Conservation (phyloP, 2,888 invertebrate genomes). For the Andrena praecox region DNA sequence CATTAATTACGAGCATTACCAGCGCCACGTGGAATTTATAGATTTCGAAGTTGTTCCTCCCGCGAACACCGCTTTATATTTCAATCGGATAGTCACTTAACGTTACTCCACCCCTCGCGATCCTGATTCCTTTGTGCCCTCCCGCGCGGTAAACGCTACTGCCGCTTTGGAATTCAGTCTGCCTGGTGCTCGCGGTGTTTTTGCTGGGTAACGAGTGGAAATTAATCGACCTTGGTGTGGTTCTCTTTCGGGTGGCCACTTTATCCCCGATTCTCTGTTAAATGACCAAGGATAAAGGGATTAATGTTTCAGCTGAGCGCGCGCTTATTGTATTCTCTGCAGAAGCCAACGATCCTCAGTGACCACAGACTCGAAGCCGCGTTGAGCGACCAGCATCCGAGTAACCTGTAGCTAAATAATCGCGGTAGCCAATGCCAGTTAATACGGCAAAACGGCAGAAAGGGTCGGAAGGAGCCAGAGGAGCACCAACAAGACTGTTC, state of each 20-base stretch:
- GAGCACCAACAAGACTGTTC: background rate
- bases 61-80: background rate
- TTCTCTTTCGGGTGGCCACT: background rate
- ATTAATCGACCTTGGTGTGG: background rate
- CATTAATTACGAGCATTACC: slow-evolving; percentile 47
- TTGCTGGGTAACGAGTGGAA: background rate
- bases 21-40: slow-evolving; percentile 5
- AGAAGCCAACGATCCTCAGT: background rate
- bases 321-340: background rate
- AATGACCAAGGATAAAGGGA: too few relatives aligned
- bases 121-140: background rate
- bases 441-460: background rate
- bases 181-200: background rate
- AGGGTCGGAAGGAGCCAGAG: background rate
- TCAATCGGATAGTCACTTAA: slow-evolving; percentile 15
- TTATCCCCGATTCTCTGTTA: background rate
- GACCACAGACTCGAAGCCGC: background rate
- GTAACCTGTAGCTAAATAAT: background rate
- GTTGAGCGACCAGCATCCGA: background rate
- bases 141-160: background rate
- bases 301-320: too few relatives aligned
- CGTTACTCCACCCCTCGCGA: background rate
- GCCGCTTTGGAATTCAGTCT: background rate
- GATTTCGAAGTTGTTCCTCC: slow-evolving; percentile 11
- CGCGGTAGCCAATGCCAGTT: background rate